Conservation (phyloP, 2,888 invertebrate genomes). For the Brachycybe producta region DNA sequence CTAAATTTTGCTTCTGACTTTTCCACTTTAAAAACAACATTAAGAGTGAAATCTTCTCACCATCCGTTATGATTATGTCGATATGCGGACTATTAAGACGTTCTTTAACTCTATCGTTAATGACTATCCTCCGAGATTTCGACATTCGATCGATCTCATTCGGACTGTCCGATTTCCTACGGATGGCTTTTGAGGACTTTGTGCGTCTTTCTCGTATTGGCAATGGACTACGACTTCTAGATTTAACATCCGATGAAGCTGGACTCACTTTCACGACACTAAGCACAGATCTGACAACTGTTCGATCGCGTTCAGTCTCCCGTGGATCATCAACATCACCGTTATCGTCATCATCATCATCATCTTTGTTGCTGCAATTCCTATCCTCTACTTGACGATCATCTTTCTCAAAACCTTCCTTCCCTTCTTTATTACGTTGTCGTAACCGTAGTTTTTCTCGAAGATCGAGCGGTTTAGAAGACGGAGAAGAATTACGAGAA, state of each 20-base stretch:
- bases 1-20: too few species aligned
- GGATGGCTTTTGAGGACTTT: neutral
- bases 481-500: neutral
- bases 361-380: neutral
- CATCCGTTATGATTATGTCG: too few species aligned
- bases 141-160: too few species aligned
- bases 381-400: too few species aligned
- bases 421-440: neutral
- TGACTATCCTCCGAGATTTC: too few species aligned
- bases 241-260: neutral
- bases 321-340: neutral
- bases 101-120: too few species aligned
- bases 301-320: neutral
- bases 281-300: constrained; percentile 7
- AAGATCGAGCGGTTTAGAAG: constrained; percentile 1
- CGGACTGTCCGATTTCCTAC: neutral
- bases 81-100: too few species aligned
- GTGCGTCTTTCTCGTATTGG: neutral
- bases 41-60: too few species aligned
- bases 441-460: neutral
- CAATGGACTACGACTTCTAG: neutral
- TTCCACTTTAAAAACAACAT: too few species aligned
- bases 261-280: constrained; percentile 3
- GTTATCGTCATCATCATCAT: neutral
- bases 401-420: too few species aligned